Evolutionary conservation across 2,113 vertebrate species (phyloP).

Genomic region (Potamarius usumacintae): DNA sequence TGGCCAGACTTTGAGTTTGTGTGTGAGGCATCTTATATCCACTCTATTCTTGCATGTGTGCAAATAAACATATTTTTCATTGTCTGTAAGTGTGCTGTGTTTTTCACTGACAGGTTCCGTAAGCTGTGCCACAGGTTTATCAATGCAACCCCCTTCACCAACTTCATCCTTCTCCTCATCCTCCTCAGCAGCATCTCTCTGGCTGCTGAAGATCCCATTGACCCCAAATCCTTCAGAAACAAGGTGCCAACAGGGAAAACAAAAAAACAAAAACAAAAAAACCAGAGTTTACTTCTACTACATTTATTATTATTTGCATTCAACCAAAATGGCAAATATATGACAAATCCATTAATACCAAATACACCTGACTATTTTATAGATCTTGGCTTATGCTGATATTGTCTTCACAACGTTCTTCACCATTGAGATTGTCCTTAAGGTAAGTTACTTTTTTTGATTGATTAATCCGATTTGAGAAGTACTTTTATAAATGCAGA

Average conservation of each 20-base stretch:
- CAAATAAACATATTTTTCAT: background rate
- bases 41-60: background rate
- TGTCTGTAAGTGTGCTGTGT: background rate
- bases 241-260: slow-evolving; percentile 70
- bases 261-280: background rate
- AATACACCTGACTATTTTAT: slow-evolving; percentile 27
- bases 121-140: slow-evolving; percentile 91
- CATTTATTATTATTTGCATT: background rate
- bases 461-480: background rate
- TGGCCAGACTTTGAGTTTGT: background rate
- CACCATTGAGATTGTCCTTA: slow-evolving; percentile 93
- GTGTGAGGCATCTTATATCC: background rate
- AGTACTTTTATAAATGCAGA: background rate
- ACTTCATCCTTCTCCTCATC: slow-evolving; percentile 97
- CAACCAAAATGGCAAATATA: background rate
- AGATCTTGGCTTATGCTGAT: slow-evolving; percentile 93
- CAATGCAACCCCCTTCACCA: slow-evolving; percentile 96
- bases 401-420: slow-evolving; percentile 93
- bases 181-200: slow-evolving; percentile 95
- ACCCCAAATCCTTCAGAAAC: slow-evolving; percentile 87
- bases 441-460: slow-evolving; percentile 72
- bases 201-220: slow-evolving; percentile 95
- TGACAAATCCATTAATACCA: background rate
- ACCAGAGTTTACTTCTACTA: background rate
- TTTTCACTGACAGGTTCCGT: slow-evolving; percentile 76